Evolutionary conservation across 2,888 invertebrate genomes (phyloP), one percentile per base, ranked within the genome.

Genomic region (Spialia ferax): DNA sequence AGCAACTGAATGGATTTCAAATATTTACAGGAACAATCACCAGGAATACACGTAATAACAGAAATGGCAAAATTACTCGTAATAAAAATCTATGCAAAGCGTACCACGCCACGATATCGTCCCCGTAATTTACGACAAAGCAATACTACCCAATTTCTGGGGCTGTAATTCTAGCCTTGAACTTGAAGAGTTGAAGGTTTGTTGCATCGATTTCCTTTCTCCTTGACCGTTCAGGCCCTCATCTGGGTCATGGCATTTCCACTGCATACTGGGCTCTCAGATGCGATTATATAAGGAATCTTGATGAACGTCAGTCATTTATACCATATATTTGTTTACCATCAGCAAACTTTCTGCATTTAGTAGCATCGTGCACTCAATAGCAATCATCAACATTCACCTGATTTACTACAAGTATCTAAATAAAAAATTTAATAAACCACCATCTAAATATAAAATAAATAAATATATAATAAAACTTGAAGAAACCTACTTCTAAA

Each of bases 131-230:
- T 20, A 10, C n/a, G 8, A 42, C 15, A 18, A 42, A 15, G 0
- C 4, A 8, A 5, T 32, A 45, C 18, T 8, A 45, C 45, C 45
- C 18, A 45, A 45, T n/a, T 45, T 45, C 20, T 45, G 20, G 45
- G 45, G 0, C 18, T 45, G 18, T 45, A 45, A 45, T 45, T 45
- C 18, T 20, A 5, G 18, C 45, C 13, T 45, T 45, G 45, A 45
- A 45, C 45, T 45, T 45, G 45, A 10, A 45, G 45, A 45, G 45
- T 45, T 45, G 45, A 45, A 45, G 45, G 45, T 42, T 7, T 42
- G 42, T 10, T 18, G 45, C 8, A 45, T 45, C 45, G 45, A 45
- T 45, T 45, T 45, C 45, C 18, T 45, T 45, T 45, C 18, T 45
- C 45, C 45, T 18, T 45, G 45, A 45, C 45, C 45, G 45, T 45